phyloP scores from a whole-genome alignment of 1,140 invertebrate genomes.

The Leptinotarsa texana region DNA sequence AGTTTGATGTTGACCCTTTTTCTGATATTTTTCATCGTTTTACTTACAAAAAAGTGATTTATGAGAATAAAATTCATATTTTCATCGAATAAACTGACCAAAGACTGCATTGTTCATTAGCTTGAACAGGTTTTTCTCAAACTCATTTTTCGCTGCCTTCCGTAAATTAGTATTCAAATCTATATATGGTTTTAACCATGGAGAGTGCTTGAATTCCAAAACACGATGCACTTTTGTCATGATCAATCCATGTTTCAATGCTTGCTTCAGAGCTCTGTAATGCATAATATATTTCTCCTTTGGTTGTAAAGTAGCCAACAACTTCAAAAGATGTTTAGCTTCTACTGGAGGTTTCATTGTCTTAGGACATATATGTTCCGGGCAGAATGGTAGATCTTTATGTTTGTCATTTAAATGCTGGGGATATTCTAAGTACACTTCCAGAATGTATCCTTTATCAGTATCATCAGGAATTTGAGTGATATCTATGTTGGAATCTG shows the following conservation, averaged over 20 bases:
- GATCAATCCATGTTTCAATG: constrained; percentile 54
- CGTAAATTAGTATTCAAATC: background rate
- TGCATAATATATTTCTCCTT: constrained; percentile 56
- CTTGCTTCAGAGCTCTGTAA: constrained; percentile 59
- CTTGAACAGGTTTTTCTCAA: too few species aligned
- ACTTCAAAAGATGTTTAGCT: constrained; percentile 42
- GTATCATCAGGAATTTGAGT: constrained; percentile 8
- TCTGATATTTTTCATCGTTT: too few species aligned
- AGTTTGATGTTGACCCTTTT: too few species aligned
- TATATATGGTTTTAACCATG: constrained; percentile 31
- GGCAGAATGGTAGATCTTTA: constrained; percentile 54
- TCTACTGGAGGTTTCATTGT: background rate
- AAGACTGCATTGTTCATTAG: too few species aligned
- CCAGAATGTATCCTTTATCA: constrained; percentile 47
- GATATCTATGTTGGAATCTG: constrained; percentile 41
- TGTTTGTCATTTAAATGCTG: constrained; percentile 35
- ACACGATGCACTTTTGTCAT: constrained; percentile 54
- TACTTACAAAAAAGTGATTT: background rate
- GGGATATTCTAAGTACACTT: background rate
- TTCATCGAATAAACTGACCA: background rate
- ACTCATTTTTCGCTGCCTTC: too few species aligned
- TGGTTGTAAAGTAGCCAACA: constrained; percentile 53
- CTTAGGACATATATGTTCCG: constrained; percentile 22
- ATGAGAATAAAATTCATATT: background rate
- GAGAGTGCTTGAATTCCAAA: constrained; percentile 55